These are phyloP conservation scores for Mandrillus leucophaeus DNA, from an alignment of 2,113 vertebrate species.

Conservation along the genomic window DNA sequence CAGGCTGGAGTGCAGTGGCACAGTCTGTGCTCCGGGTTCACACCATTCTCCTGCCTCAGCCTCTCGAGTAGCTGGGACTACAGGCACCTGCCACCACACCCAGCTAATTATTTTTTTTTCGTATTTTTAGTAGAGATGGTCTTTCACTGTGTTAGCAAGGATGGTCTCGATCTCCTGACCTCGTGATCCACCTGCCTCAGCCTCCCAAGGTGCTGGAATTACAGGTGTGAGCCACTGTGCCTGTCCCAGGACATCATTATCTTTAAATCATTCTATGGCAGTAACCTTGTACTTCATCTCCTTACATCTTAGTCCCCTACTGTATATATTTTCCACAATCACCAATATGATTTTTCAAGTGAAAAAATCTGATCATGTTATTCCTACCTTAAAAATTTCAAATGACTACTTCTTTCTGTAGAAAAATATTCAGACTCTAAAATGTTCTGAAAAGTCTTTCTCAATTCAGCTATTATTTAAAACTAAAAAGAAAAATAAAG, in stretches of 20 bases:
- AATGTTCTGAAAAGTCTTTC: not conserved
- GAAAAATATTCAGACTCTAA: not conserved
- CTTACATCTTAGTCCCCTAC: not conserved
- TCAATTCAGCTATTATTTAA: slow-evolving; percentile 25
- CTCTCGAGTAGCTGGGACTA: too few species aligned
- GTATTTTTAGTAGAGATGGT: too few species aligned
- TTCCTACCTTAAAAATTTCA: not conserved
- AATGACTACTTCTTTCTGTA: not conserved
- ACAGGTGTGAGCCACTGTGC: too few species aligned
- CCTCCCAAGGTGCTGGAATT: too few species aligned
- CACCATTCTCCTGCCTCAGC: too few species aligned
- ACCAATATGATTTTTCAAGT: not conserved
- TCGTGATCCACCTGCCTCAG: too few species aligned
- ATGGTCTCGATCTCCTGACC: too few species aligned
- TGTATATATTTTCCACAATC: not conserved
- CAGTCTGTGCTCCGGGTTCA: too few species aligned
- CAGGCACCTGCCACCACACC: too few species aligned
- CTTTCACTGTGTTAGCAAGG: too few species aligned
- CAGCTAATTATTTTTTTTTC: too few species aligned
- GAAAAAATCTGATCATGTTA: not conserved
- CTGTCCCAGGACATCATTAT: not conserved
- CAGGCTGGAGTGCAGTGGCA: too few species aligned
- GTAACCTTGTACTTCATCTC: not conserved
- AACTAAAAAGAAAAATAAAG: slow-evolving; percentile 18
- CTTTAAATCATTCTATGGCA: not conserved